Conservation (phyloP, 1,140 invertebrate genomes). For the Melitaea cinxia region DNA sequence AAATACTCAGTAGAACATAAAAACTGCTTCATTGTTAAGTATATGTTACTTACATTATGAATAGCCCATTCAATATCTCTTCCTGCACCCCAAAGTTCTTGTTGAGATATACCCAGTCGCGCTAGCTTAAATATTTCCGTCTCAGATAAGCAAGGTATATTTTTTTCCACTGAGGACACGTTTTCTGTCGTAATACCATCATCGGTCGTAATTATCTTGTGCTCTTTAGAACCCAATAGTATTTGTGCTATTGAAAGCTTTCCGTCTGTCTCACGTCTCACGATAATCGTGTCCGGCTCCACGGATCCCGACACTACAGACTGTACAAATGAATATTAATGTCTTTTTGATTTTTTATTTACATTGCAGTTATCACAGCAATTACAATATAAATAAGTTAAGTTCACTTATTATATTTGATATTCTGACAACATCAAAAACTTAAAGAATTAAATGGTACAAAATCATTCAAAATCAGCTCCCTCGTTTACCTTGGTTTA, state of each 20-base stretch:
- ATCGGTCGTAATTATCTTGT: constrained; percentile 76
- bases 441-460: no score
- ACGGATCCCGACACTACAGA: constrained; percentile 88
- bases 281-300: constrained; percentile 88
- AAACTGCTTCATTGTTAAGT: no score
- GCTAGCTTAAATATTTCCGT: constrained; percentile 80
- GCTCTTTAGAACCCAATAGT: constrained; percentile 83
- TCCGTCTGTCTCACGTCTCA: constrained; percentile 79
- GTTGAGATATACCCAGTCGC: constrained; percentile 83
- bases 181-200: constrained; percentile 60
- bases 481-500: no score
- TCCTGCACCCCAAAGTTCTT: constrained; percentile 84
- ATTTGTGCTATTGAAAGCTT: constrained; percentile 77
- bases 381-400: no score
- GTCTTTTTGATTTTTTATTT: background rate
- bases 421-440: no score
- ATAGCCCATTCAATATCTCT: constrained; percentile 90
- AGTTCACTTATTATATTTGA: no score
- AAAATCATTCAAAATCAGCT: no score
- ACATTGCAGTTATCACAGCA: no score
- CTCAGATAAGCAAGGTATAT: constrained; percentile 80
- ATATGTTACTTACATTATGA: constrained; percentile 8
- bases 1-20: no score
- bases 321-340: constrained; percentile 62
- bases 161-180: constrained; percentile 66